Percentiles rank a stretch among this genome's conserved stretches.
Evolutionary conservation across 1,140 invertebrate species (phyloP).

Genomic region (Diprion similis): DNA sequence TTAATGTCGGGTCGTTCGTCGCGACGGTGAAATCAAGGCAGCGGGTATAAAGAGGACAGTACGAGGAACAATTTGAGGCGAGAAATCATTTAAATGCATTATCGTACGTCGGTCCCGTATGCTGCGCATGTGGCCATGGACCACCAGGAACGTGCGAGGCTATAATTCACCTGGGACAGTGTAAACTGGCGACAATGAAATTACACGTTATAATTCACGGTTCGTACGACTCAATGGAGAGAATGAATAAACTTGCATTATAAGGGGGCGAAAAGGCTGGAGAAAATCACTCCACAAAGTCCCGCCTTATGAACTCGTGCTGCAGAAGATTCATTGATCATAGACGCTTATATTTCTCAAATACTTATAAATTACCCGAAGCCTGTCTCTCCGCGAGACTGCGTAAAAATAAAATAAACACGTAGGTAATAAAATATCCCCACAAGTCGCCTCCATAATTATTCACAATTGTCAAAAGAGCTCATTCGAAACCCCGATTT

Average conservation of each 20-base stretch:
- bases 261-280: not conserved
- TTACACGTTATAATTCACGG: conserved; percentile 5
- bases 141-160: not conserved
- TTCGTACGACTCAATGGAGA: conserved; percentile 3
- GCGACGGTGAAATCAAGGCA: not conserved
- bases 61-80: not conserved
- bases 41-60: not conserved
- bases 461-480: no score
- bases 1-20: no score
- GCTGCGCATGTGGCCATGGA: not conserved
- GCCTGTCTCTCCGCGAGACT: not conserved
- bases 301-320: not conserved
- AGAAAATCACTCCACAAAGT: not conserved
- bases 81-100: not conserved
- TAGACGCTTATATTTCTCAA: not conserved
- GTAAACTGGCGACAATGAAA: conserved; percentile 6
- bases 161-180: not conserved
- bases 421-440: no score
- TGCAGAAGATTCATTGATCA: not conserved
- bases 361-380: not conserved
- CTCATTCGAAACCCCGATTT: no score
- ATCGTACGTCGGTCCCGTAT: not conserved
- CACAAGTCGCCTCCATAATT: no score
- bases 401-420: no score
- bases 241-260: not conserved